Conservation (phyloP, 2,113 vertebrate species). For the Chascanopsetta lugubris region DNA sequence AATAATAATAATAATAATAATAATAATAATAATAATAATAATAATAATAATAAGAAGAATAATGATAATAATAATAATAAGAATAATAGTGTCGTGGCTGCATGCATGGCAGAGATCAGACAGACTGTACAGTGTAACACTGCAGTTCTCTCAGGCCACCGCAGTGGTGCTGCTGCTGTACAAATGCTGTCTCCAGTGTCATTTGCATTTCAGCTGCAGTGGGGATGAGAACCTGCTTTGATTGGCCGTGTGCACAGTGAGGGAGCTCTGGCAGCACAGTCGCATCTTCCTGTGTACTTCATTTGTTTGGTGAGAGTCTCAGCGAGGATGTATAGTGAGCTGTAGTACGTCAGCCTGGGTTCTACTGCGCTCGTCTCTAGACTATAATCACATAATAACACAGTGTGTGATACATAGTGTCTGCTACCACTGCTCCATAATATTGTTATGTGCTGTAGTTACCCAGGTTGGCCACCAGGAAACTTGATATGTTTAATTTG, state of each 20-base stretch:
- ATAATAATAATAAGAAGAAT: too few relatives aligned
- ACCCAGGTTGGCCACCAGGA: not conserved
- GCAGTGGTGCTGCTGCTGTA: slow-evolving; percentile 78
- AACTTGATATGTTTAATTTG: too few relatives aligned
- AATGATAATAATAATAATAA: too few relatives aligned
- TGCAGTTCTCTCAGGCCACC: slow-evolving; percentile 70
- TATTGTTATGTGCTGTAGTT: slow-evolving; percentile 12
- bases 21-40: too few relatives aligned
- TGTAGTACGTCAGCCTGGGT: slow-evolving; percentile 55
- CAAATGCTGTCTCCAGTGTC: slow-evolving; percentile 53
- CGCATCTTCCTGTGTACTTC: not conserved
- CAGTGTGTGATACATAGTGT: slow-evolving; percentile 23
- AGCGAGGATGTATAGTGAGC: slow-evolving; percentile 22
- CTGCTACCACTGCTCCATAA: slow-evolving; percentile 26
- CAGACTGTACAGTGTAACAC: slow-evolving; percentile 8
- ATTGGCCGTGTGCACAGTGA: slow-evolving; percentile 22
- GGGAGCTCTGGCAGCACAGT: not conserved
- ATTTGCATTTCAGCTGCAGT: slow-evolving; percentile 71
- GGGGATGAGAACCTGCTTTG: slow-evolving; percentile 44
- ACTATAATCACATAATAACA: slow-evolving; percentile 66
- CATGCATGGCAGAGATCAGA: slow-evolving; percentile 7
- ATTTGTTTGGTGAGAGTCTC: not conserved
- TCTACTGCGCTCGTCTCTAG: slow-evolving; percentile 48
- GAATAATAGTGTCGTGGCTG: too few relatives aligned
- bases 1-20: too few relatives aligned